These are phyloP conservation scores for Ophion ventricosus DNA, from an alignment of 2,888 invertebrate genomes.

Conservation along the genomic window DNA sequence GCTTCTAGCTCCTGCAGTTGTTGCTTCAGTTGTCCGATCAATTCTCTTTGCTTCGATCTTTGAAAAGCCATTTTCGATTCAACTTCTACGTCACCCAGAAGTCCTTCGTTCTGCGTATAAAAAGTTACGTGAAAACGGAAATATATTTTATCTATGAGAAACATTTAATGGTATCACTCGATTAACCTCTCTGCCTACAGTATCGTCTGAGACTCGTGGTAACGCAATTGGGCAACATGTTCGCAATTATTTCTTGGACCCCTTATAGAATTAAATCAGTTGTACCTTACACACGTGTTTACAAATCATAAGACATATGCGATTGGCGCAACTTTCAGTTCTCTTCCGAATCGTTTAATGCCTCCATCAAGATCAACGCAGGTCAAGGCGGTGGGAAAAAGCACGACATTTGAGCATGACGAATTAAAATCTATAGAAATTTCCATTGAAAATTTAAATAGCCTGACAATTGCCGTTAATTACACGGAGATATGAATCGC, in stretches of 20 bases:
- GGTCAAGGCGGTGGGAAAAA: too few species aligned
- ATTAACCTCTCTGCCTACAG: too few species aligned
- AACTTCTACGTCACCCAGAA: slow-evolving; percentile 82
- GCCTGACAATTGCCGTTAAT: too few species aligned
- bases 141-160: background rate
- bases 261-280: too few species aligned
- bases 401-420: too few species aligned
- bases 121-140: slow-evolving; percentile 15
- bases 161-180: background rate
- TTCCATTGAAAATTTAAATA: too few species aligned
- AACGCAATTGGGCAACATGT: background rate
- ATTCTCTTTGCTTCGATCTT: slow-evolving; percentile 89
- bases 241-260: too few species aligned
- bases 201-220: background rate
- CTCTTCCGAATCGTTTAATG: background rate
- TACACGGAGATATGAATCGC: too few species aligned
- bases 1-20: slow-evolving; percentile 96
- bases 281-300: too few species aligned
- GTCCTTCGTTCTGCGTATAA: slow-evolving; percentile 71
- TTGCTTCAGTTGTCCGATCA: slow-evolving; percentile 94
- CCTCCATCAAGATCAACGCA: background rate
- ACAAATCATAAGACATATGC: too few species aligned
- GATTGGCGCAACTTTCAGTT: background rate
- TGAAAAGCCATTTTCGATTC: slow-evolving; percentile 86
- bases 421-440: too few species aligned